Evolutionary conservation across 1,140 invertebrate genomes (phyloP).

Genomic region (Drosophila takahashii): DNA sequence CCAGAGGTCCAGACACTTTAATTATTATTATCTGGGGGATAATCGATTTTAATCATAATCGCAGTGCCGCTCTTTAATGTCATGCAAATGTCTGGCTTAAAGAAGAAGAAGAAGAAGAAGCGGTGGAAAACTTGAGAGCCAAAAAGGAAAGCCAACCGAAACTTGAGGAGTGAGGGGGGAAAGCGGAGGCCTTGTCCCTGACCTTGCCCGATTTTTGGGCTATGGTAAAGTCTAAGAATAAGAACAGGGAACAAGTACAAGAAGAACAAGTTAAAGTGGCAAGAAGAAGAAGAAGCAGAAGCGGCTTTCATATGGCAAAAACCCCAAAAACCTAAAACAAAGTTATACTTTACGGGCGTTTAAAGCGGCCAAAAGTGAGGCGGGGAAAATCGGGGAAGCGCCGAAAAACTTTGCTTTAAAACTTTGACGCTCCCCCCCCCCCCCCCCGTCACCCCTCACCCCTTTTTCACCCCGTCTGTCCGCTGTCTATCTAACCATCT

Average conservation of each 20-base stretch:
- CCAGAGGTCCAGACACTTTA: slow-evolving; percentile 31
- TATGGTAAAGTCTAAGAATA: slow-evolving; percentile 66
- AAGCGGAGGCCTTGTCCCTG: slow-evolving; percentile 66
- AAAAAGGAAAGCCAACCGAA: slow-evolving; percentile 19
- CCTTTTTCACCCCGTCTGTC: slow-evolving; percentile 61
- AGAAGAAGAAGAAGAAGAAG: slow-evolving; percentile 2
- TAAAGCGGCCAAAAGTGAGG: slow-evolving; percentile 50
- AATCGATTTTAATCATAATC: slow-evolving; percentile 35
- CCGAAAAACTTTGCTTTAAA: slow-evolving; percentile 82
- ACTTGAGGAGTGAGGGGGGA: slow-evolving; percentile 6
- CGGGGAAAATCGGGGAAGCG: slow-evolving; percentile 29
- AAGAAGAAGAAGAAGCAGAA: slow-evolving; percentile 31
- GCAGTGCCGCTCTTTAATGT: slow-evolving; percentile 31
- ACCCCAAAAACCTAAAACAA: slow-evolving; percentile 83
- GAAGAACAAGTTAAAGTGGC: slow-evolving; percentile 57
- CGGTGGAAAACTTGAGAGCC: slow-evolving; percentile 23
- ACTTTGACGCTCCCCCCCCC: slow-evolving; percentile 61
- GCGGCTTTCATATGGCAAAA: slow-evolving; percentile 44
- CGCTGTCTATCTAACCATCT: slow-evolving; percentile 54
- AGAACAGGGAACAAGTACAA: slow-evolving; percentile 51
- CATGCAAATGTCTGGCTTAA: slow-evolving; percentile 39
- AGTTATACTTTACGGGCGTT: slow-evolving; percentile 80
- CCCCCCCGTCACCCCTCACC: too few relatives aligned
- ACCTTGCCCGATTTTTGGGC: slow-evolving; percentile 81
- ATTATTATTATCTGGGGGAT: slow-evolving; percentile 31